These are phyloP conservation scores for Ophioderma brevispina DNA, from an alignment of 35 echinoderm and acorn worm species.

Conservation along the genomic window DNA sequence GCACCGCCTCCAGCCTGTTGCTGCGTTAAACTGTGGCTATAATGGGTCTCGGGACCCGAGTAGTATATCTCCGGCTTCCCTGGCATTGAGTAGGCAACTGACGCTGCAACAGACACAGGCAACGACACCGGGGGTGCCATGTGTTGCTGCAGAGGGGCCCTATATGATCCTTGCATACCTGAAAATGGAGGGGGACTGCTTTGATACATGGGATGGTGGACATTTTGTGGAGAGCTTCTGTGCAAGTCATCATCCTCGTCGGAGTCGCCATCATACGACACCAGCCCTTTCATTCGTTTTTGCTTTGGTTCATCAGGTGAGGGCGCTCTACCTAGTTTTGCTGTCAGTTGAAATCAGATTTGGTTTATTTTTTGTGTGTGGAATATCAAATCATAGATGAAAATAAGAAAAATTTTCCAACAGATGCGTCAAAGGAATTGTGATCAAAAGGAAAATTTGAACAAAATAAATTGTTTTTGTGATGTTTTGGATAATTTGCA, in stretches of 20 bases:
- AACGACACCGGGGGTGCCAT: not conserved
- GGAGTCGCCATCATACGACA: not conserved
- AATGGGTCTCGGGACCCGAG: not conserved
- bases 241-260: not conserved
- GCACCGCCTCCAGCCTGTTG: not conserved
- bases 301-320: not conserved
- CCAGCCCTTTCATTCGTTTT: constrained; percentile 2
- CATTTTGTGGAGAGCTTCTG: not conserved
- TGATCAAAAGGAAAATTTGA: too few species aligned
- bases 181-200: not conserved
- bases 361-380: not conserved
- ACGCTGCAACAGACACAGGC: not conserved
- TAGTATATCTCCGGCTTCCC: not conserved
- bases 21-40: not conserved
- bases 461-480: too few species aligned
- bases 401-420: too few species aligned
- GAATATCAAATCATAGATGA: not conserved
- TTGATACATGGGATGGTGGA: not conserved
- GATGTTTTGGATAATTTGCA: too few species aligned
- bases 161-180: not conserved
- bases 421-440: too few species aligned
- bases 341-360: not conserved
- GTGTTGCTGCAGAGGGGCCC: not conserved
- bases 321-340: constrained; percentile 12
- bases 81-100: not conserved